phyloP scores from a whole-genome alignment of 1,140 invertebrate species.

The Orius insidiosus region DNA sequence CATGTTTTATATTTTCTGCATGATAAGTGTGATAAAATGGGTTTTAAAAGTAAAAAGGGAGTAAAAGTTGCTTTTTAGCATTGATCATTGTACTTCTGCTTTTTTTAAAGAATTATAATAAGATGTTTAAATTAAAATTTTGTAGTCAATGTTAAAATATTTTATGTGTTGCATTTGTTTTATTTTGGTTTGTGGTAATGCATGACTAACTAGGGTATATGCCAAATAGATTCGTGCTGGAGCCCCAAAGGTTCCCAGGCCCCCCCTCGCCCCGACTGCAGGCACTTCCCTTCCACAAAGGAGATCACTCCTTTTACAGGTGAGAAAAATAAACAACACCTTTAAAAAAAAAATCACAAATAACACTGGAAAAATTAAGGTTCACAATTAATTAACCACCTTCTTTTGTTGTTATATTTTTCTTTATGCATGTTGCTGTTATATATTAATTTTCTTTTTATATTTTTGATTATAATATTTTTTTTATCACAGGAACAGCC shows the following conservation, averaged over 20 bases:
- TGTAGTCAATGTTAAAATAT: conserved; percentile 5
- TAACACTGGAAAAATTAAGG: too few relatives aligned
- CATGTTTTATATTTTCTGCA: too few relatives aligned
- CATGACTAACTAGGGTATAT: conserved; percentile 8
- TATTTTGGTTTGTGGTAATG: conserved; percentile 4
- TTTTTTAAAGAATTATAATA: too few relatives aligned
- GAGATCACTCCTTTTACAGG: conserved; percentile 25
- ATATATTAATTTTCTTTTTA: too few relatives aligned
- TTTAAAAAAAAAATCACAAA: too few relatives aligned
- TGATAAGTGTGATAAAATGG: too few relatives aligned
- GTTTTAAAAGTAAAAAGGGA: too few relatives aligned
- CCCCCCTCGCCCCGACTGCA: not conserved
- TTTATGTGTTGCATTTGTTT: not conserved
- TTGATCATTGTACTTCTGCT: too few relatives aligned
- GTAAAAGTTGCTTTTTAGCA: too few relatives aligned
- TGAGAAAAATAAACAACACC: conserved; percentile 15
- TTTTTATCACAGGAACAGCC: conserved; percentile 64
- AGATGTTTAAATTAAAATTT: not conserved
- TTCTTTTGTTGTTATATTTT: not conserved
- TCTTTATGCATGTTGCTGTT: not conserved
- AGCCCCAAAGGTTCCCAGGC: conserved; percentile 3
- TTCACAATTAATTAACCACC: not conserved
- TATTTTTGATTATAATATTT: not conserved
- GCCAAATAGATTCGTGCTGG: conserved; percentile 4
- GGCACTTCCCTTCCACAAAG: conserved; percentile 16